Evolutionary conservation across 2,797 vertebrate genomes (phyloP).

Genomic region (Kryptolebias ocellatus): DNA sequence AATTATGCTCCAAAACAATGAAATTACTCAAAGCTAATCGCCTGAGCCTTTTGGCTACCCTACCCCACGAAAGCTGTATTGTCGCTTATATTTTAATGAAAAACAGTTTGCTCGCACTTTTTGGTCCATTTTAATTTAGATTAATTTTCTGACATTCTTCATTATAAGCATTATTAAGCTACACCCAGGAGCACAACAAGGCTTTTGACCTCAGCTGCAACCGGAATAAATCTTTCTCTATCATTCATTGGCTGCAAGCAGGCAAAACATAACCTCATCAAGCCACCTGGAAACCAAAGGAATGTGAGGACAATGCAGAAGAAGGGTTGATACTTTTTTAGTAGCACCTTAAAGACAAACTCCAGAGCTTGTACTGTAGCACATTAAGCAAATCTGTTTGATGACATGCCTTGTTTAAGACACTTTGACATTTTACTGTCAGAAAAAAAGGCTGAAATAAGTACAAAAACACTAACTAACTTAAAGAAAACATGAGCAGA

Average conservation of each 20-base stretch:
- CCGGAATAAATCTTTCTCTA: conserved; percentile 69
- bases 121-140: conserved; percentile 80
- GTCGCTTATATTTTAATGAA: conserved; percentile 83
- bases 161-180: conserved; percentile 77
- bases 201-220: conserved; percentile 70
- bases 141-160: conserved; percentile 80
- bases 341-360: no score
- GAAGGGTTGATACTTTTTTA: neutral
- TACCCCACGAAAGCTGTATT: conserved; percentile 68
- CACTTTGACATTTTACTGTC: no score
- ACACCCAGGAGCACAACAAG: conserved; percentile 72
- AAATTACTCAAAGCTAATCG: conserved; percentile 64
- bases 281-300: conserved; percentile 52
- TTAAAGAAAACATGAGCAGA: no score
- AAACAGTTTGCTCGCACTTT: conserved; percentile 75
- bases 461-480: no score
- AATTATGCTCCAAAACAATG: conserved; percentile 73
- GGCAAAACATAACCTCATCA: conserved; percentile 54
- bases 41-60: conserved; percentile 56
- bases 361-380: no score
- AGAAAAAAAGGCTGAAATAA: no score
- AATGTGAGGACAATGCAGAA: conserved; percentile 55
- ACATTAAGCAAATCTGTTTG: no score
- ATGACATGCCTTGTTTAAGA: no score
- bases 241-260: conserved; percentile 51